These are phyloP conservation scores for Halichoeres trimaculatus DNA, from an alignment of 2,113 vertebrate species.

Conservation along the genomic window DNA sequence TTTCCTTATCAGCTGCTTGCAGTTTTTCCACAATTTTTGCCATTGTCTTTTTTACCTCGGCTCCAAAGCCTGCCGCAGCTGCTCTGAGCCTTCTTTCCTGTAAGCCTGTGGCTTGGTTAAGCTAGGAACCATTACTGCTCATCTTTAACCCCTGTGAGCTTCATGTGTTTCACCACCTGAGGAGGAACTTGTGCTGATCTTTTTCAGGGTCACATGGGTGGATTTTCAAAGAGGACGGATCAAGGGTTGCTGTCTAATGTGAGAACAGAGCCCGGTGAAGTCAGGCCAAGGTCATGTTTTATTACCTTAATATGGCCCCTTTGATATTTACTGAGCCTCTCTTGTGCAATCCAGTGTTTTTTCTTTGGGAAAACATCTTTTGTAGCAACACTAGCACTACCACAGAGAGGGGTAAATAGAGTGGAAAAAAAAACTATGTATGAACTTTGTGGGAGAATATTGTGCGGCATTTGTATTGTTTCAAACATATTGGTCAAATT, in stretches of 20 bases:
- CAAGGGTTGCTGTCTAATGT: conserved; percentile 47
- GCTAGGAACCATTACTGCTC: conserved; percentile 65
- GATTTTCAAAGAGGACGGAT: conserved; percentile 45
- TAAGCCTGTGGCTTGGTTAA: conserved; percentile 71
- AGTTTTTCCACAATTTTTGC: conserved; percentile 76
- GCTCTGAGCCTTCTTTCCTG: conserved; percentile 62
- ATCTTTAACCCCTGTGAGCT: conserved; percentile 70
- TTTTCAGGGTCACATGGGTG: conserved; percentile 51
- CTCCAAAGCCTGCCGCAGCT: conserved; percentile 59
- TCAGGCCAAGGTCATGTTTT: conserved; percentile 54
- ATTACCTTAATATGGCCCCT: conserved; percentile 15
- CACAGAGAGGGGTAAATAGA: background rate
- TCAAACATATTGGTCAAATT: background rate
- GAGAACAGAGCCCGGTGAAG: conserved; percentile 34
- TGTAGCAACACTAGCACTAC: conserved; percentile 3
- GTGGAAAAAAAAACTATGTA: background rate
- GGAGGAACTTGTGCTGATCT: conserved; percentile 56
- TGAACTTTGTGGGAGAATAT: too few species aligned
- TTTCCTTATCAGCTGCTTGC: conserved; percentile 81
- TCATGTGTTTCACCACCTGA: conserved; percentile 64
- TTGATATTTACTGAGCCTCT: conserved; percentile 33
- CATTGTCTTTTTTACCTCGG: conserved; percentile 78
- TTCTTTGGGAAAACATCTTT: conserved; percentile 18
- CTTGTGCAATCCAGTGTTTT: conserved; percentile 36
- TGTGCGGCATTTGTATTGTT: background rate